phyloP scores from a whole-genome alignment of 2,113 vertebrate species.

The Sterrhoptilus dennistouni region DNA sequence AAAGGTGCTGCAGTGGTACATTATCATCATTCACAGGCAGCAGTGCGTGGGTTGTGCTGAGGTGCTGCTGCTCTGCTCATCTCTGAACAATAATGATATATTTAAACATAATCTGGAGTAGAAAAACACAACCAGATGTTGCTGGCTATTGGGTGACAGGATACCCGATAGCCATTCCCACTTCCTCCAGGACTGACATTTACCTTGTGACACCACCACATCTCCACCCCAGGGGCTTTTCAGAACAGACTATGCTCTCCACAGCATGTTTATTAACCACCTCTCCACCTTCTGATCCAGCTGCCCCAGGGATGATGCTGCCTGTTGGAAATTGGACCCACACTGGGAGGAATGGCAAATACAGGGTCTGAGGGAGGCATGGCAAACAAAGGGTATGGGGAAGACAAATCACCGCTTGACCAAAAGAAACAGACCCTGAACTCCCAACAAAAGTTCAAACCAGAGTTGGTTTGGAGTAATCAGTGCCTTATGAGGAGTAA shows the following conservation, averaged over 20 bases:
- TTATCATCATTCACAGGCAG: neutral
- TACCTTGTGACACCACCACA: neutral
- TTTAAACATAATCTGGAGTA: neutral
- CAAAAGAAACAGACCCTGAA: neutral
- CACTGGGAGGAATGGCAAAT: accelerated
- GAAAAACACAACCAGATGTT: slow-evolving; percentile 70
- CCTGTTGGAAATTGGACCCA: neutral
- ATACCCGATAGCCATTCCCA: slow-evolving; percentile 35
- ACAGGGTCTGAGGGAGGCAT: accelerated
- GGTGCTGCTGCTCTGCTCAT: neutral
- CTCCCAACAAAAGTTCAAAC: neutral
- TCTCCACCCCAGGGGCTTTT: neutral
- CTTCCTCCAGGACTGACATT: slow-evolving; percentile 54
- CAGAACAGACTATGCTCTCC: neutral
- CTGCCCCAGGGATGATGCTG: neutral
- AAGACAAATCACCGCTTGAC: neutral
- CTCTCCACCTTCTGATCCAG: neutral
- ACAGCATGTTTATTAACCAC: slow-evolving; percentile 24
- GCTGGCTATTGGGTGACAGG: neutral
- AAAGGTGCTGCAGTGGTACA: neutral
- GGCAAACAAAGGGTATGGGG: accelerated
- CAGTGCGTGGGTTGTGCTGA: neutral
- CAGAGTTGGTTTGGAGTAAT: neutral
- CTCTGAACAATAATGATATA: neutral
- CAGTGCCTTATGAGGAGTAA: neutral